Conservation (phyloP, 1,140 invertebrate genomes). For the Drosophila lini region DNA sequence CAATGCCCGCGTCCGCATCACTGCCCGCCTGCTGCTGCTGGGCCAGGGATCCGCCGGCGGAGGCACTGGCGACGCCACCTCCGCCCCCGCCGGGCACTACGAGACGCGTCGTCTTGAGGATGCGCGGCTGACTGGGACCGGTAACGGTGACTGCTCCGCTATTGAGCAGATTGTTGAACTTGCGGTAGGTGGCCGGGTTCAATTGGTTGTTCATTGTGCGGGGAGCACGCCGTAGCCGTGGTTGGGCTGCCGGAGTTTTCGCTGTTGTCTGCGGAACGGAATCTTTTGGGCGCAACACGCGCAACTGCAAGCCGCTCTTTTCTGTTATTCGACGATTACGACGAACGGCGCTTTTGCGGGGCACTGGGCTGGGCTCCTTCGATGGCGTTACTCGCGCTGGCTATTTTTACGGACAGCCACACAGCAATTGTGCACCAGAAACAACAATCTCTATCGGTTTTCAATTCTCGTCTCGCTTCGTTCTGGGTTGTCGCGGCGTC, state of each 20-base stretch:
- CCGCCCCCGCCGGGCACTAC: constrained; percentile 46
- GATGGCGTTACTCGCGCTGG: constrained; percentile 21
- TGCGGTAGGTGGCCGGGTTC: constrained; percentile 79
- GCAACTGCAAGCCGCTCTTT: constrained; percentile 53
- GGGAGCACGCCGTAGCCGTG: constrained; percentile 37
- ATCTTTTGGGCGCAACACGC: constrained; percentile 47
- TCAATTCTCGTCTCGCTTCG: constrained; percentile 60
- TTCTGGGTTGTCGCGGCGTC: constrained; percentile 74
- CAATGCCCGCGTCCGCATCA: constrained; percentile 42
- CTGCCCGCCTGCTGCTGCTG: constrained; percentile 39
- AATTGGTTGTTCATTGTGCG: constrained; percentile 79
- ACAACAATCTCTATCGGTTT: constrained; percentile 59
- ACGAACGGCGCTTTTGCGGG: constrained; percentile 11
- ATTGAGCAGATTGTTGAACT: constrained; percentile 83
- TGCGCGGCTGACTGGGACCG: constrained; percentile 79
- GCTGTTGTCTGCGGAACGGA: constrained; percentile 6
- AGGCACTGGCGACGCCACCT: constrained; percentile 21
- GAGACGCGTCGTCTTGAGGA: constrained; percentile 74
- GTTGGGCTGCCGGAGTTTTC: constrained; percentile 31
- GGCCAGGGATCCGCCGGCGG: constrained; percentile 27
- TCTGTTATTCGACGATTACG: constrained; percentile 32
- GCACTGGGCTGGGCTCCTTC: constrained; percentile 8
- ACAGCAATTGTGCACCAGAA: constrained; percentile 32
- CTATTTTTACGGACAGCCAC: constrained; percentile 17
- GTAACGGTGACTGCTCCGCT: constrained; percentile 83